phyloP scores from a whole-genome alignment of 1,140 invertebrate genomes.

The Neelides sp. region DNA sequence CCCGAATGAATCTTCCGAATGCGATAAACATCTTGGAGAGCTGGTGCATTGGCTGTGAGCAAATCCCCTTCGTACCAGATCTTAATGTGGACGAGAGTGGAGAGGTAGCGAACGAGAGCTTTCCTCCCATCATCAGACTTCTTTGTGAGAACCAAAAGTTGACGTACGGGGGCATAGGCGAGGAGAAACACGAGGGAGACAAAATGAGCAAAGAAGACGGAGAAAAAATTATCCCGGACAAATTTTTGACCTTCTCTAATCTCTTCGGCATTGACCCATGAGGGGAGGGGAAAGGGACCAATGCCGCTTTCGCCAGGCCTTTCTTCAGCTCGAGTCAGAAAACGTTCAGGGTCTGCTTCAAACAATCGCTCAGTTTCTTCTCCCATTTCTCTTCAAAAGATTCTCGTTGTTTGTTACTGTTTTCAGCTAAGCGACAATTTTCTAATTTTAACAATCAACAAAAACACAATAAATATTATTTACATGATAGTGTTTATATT shows the following conservation, averaged over 20 bases:
- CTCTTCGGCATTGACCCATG: constrained; percentile 17
- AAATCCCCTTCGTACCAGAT: constrained; percentile 26
- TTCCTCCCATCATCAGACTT: constrained; percentile 13
- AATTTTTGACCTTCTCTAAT: constrained; percentile 24
- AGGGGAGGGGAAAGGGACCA: not conserved
- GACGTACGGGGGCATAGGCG: constrained; percentile 19
- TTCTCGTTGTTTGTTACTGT: too few relatives aligned
- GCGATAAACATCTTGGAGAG: constrained; percentile 10
- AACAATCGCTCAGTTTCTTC: not conserved
- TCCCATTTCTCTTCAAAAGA: not conserved
- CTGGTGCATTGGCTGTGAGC: not conserved
- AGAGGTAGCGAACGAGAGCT: constrained; percentile 21
- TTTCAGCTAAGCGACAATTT: too few relatives aligned
- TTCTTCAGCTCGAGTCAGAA: not conserved
- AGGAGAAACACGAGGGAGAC: constrained; percentile 27
- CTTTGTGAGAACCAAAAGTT: constrained; percentile 17
- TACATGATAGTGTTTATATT: too few relatives aligned
- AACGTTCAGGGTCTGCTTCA: not conserved
- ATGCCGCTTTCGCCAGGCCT: not conserved
- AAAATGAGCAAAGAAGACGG: constrained; percentile 26
- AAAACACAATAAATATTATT: too few relatives aligned
- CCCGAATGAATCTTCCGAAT: constrained; percentile 15
- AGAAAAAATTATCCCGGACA: constrained; percentile 19
- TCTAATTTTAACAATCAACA: too few relatives aligned
- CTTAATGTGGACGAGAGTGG: constrained; percentile 25